Conservation (phyloP, 2,888 invertebrate genomes). For the Agrochola lychnidis region DNA sequence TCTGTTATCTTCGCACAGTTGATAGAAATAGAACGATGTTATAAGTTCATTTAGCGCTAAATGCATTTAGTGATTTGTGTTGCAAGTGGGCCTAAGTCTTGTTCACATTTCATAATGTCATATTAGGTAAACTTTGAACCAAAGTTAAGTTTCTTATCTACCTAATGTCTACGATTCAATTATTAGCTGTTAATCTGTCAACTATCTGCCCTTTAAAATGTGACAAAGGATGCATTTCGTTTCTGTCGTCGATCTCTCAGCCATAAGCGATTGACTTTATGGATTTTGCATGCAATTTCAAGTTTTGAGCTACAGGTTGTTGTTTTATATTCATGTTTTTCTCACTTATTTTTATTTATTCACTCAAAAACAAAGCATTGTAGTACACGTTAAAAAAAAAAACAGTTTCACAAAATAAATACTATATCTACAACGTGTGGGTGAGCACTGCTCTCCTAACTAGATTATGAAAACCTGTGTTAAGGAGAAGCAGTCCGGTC, state of each 20-base stretch:
- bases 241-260: conserved; percentile 71
- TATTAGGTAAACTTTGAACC: too few species aligned
- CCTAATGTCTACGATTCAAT: conserved; percentile 56
- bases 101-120: not conserved
- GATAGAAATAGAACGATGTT: not conserved
- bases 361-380: too few species aligned
- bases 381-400: too few species aligned
- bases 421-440: too few species aligned
- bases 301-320: conserved; percentile 72
- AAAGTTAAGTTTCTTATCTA: conserved; percentile 37
- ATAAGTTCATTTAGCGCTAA: not conserved
- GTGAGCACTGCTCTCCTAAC: too few species aligned
- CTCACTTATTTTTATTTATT: not conserved
- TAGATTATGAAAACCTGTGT: too few species aligned
- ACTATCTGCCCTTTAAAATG: conserved; percentile 69
- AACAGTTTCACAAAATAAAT: too few species aligned
- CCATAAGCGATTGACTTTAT: conserved; percentile 74
- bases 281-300: conserved; percentile 80
- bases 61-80: not conserved
- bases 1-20: not conserved
- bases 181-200: conserved; percentile 67
- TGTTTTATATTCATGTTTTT: conserved; percentile 27
- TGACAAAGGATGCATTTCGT: conserved; percentile 72
- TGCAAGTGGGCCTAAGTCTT: not conserved
- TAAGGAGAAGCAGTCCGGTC: too few species aligned